Percentiles rank a stretch among this genome's conserved stretches.
Conservation (phyloP, 1,140 invertebrate species). For the Hypothenemus hampei region DNA sequence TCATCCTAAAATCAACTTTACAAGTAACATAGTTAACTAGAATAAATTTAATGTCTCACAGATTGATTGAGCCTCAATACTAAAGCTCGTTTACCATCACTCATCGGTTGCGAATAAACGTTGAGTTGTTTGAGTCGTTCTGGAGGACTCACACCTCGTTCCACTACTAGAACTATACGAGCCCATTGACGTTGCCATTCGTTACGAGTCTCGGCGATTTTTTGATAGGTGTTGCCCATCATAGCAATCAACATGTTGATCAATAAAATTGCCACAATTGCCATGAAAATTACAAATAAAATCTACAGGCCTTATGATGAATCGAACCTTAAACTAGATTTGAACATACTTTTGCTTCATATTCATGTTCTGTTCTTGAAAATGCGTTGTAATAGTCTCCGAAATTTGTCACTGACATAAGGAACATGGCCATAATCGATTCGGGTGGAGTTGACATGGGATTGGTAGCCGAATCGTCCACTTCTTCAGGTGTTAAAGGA, state of each 20-base stretch:
- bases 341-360: conserved; percentile 81
- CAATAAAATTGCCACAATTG: conserved; percentile 88
- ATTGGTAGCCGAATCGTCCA: conserved; percentile 70
- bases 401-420: conserved; percentile 96
- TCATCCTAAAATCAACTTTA: conserved; percentile 62
- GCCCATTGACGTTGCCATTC: conserved; percentile 99
- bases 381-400: conserved; percentile 90
- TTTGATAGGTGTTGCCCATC: conserved; percentile 99
- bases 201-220: conserved; percentile 93
- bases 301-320: conserved; percentile 55
- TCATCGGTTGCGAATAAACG: conserved; percentile 94
- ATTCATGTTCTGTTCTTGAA: conserved; percentile 80
- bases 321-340: not conserved
- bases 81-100: conserved; percentile 80
- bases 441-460: conserved; percentile 87
- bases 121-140: conserved; percentile 79
- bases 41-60: conserved; percentile 47
- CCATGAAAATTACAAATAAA: conserved; percentile 93
- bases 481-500: conserved; percentile 62
- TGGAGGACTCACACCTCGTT: conserved; percentile 85
- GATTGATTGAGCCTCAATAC: conserved; percentile 80
- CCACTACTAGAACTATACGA: conserved; percentile 92
- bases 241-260: conserved; percentile 99
- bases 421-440: conserved; percentile 93
- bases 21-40: not conserved